Evolutionary conservation across 2,113 vertebrate species (phyloP).

Genomic region (Ceyx melanurus): DNA sequence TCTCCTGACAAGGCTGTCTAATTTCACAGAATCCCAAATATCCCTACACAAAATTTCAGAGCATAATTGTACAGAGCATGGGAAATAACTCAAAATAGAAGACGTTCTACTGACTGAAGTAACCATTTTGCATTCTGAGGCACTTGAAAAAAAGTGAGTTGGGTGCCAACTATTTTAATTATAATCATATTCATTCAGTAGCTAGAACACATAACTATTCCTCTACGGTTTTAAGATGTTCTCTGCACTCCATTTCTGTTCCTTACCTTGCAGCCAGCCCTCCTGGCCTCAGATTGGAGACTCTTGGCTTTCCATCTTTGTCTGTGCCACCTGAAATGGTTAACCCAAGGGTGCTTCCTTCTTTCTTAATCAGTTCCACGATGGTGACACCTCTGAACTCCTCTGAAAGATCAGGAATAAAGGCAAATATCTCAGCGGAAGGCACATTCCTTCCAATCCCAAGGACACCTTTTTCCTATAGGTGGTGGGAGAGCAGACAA

Average conservation of each 20-base stretch:
- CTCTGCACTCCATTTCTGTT: not conserved
- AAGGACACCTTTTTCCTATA: not conserved
- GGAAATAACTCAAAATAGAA: slow-evolving; percentile 41
- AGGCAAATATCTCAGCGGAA: not conserved
- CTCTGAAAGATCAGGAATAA: slow-evolving; percentile 75
- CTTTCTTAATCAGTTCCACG: slow-evolving; percentile 95
- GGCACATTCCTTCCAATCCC: not conserved
- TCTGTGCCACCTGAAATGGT: slow-evolving; percentile 97
- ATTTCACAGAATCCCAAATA: slow-evolving; percentile 54
- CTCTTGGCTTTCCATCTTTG: slow-evolving; percentile 94
- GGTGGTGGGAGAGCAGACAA: not conserved
- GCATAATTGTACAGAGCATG: slow-evolving; percentile 8
- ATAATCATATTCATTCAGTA: not conserved
- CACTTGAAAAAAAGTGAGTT: not conserved
- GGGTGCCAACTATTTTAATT: not conserved
- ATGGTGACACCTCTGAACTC: slow-evolving; percentile 91
- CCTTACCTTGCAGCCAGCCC: slow-evolving; percentile 95
- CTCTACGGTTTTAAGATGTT: not conserved
- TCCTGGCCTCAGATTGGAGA: slow-evolving; percentile 93
- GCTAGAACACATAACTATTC: not conserved
- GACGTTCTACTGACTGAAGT: not conserved
- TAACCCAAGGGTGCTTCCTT: slow-evolving; percentile 93
- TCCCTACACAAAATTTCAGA: slow-evolving; percentile 17
- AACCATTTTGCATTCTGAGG: slow-evolving; percentile 5
- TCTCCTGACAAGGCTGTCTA: slow-evolving; percentile 48